Conservation (phyloP, 2,113 vertebrate genomes). For the Apeltes quadracus region DNA sequence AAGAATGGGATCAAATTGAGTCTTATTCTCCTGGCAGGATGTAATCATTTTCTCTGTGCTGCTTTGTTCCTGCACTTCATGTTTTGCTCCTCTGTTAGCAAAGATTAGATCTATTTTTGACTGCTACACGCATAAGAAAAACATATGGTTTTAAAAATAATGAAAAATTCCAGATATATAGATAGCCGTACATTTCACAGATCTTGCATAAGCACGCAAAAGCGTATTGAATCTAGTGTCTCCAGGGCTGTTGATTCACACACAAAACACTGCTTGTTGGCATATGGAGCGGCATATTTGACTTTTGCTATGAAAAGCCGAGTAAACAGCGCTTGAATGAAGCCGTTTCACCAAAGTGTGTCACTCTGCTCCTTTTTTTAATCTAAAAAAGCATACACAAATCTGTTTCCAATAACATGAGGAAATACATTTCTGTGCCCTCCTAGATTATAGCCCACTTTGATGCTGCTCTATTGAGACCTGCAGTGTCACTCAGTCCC, state of each 20-base stretch:
- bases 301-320: conserved; percentile 31
- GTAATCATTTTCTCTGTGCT: conserved; percentile 49
- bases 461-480: conserved; percentile 27
- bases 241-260: conserved; percentile 16
- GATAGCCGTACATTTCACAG: background rate
- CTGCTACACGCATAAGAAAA: background rate
- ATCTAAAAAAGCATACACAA: conserved; percentile 21
- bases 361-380: conserved; percentile 16
- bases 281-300: conserved; percentile 32
- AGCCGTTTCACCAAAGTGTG: conserved; percentile 9
- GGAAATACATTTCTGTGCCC: conserved; percentile 20
- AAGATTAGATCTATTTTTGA: conserved; percentile 4
- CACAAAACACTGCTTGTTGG: conserved; percentile 19
- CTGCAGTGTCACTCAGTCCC: conserved; percentile 9
- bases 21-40: conserved; percentile 48
- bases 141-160: background rate
- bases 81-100: conserved; percentile 32
- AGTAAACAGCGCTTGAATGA: conserved; percentile 33
- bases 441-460: conserved; percentile 29
- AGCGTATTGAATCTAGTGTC: background rate
- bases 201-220: background rate
- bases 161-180: background rate
- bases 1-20: conserved; percentile 63
- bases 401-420: conserved; percentile 31
- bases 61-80: conserved; percentile 47